Percentiles rank a stretch among this genome's conserved stretches.
Conservation (phyloP, 2,888 invertebrate genomes). For the Salticus scenicus region DNA sequence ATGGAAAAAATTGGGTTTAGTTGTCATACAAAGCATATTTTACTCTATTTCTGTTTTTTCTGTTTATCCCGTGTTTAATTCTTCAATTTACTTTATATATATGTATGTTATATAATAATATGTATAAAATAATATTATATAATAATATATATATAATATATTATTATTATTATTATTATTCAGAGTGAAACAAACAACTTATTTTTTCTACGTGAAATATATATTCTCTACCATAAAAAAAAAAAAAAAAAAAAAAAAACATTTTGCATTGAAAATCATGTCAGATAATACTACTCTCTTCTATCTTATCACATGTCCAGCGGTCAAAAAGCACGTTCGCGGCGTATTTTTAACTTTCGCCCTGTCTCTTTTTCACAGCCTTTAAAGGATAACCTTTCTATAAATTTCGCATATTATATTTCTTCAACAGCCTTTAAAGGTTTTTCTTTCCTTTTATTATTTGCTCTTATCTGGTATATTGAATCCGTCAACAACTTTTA, state of each 20-base stretch:
- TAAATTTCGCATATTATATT: conserved; percentile 7
- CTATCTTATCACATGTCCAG: neutral
- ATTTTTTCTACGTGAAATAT: too few species aligned
- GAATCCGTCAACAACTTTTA: neutral
- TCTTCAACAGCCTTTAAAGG: neutral
- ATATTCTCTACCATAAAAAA: too few species aligned
- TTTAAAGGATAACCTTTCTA: neutral
- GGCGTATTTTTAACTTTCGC: neutral
- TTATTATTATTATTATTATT: too few species aligned
- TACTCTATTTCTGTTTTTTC: too few species aligned
- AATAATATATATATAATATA: too few species aligned
- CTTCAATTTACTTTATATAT: too few species aligned
- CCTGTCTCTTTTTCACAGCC: neutral
- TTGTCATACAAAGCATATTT: too few species aligned
- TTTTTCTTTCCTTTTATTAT: neutral
- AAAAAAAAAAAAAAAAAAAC: neutral
- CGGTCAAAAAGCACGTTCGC: neutral
- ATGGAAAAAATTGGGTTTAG: too few species aligned
- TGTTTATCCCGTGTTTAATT: too few species aligned
- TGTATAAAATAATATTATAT: too few species aligned
- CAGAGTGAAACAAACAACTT: too few species aligned
- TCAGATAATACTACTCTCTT: neutral
- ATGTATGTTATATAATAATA: too few species aligned
- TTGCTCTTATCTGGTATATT: neutral
- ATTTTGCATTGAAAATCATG: neutral